Base-by-base conservation (phyloP, 2,888 invertebrate genomes). In the Trichacis sp. region DNA sequence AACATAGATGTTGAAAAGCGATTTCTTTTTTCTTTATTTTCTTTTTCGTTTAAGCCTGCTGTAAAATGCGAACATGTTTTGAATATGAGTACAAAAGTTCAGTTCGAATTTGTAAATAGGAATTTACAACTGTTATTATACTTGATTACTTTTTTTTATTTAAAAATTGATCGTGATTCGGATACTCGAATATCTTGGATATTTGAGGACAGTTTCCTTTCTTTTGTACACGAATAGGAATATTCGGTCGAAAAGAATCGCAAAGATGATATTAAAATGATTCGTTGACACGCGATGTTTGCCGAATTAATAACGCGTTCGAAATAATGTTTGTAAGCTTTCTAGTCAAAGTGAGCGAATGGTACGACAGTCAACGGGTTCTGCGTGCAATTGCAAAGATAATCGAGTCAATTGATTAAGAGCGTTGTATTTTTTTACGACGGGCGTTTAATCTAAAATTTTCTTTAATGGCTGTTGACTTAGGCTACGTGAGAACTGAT, bases 401-500 rank as follows among this genome's bases (percentile, higher is more conserved):
- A 29, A 4, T 6, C 33, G 11, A 33, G 33, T 33, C 33, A 33
- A 33, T 33, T 33, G 6, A 4, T 29, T 33, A 33, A 3, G 8
- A n/a, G 33, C 33, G n/a, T 33, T 3, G n/a, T 6, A n/a, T 33
- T 33, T 33, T 33, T 33, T 9, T 6, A n/a, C n/a, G 33, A n/a
- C 9, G 4, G 5, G n/a, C 2, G 33, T 33, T 33, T 33, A 6
- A 33, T 33, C 33, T 2, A 9, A n/a, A 2, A 11, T 33, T 33
- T 33, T 33, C n/a, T n/a, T n/a, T n/a, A n/a, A n/a, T 33, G 33
- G 33, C 33, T 33, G 33, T 33, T 33, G n/a, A n/a, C 33, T n/a
- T 33, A 2, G 33, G 2, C n/a, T n/a, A 33, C 6, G 33, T 33
- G n/a, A 33, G 8, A 24, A 24, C 24, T 24, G 24, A 24, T 24